A percentile compares a stretch with the other conserved stretches of the same genome.
phyloP scores from a whole-genome alignment of 2,113 vertebrate species.

The Pelobates fuscus region DNA sequence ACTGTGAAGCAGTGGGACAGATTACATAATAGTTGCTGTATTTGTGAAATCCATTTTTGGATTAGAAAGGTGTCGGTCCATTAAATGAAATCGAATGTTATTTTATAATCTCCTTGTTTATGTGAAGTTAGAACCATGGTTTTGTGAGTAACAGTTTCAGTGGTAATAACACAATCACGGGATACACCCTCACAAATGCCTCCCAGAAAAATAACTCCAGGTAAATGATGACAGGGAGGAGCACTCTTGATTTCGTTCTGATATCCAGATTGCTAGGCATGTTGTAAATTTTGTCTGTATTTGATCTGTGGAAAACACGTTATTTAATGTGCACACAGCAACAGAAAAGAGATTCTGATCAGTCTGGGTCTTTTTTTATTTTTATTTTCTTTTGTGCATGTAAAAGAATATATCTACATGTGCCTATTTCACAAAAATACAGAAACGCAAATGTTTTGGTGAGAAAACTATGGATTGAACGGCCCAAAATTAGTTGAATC shows the following conservation, averaged over 20 bases:
- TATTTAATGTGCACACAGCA: no score
- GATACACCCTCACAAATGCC: slow-evolving; percentile 22
- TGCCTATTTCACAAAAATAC: no score
- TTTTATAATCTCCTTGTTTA: not conserved
- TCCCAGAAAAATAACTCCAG: slow-evolving; percentile 30
- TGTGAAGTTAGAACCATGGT: not conserved
- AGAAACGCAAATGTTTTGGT: no score
- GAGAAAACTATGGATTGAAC: no score
- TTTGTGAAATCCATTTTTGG: slow-evolving; percentile 8
- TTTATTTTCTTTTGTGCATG: no score
- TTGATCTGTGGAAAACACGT: no score
- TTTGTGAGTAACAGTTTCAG: not conserved
- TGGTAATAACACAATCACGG: not conserved
- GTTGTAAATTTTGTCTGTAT: not conserved
- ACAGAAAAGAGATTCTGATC: no score
- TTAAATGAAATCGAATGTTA: not conserved
- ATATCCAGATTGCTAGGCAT: no score
- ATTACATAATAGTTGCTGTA: not conserved
- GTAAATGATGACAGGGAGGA: slow-evolving; percentile 5
- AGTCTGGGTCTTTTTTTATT: no score
- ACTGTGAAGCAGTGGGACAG: not conserved
- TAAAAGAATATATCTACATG: no score
- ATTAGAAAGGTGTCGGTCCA: not conserved
- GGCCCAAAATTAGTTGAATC: no score
- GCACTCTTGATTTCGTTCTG: not conserved